Evolutionary conservation across 1,140 invertebrate species (phyloP), one percentile per base, ranked within the genome.

Genomic region (Leptopilina boulardi): DNA sequence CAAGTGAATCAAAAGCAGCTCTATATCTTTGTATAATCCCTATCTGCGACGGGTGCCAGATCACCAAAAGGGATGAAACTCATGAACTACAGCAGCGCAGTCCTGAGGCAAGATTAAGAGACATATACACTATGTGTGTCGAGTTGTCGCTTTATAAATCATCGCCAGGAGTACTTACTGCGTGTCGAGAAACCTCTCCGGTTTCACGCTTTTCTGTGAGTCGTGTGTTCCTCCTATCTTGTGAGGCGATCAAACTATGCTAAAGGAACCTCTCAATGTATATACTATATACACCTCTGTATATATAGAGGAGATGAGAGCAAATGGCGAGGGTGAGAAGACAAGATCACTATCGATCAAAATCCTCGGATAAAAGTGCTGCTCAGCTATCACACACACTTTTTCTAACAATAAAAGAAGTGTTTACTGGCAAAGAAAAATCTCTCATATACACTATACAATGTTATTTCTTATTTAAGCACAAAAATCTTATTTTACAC

Each of bases 181-280:
- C 75, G 75, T 44, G 21, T 51, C n/a, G 72, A 30, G 78, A 79
- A 81, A 79, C 79, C 23, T 82, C 79, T 82, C 80, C 70, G 77
- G 78, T 82, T 84, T 82, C 82, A 79, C 80, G 79, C 80, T 79
- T 30, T 66, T 66, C 21, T 66, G 1, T 51, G 47, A n/a, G 5
- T 38, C 2, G 11, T 15, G 11, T 26, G 21, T 59, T 26, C 13
- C 15, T 30, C 3, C 9, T 59, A 26, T 59, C 54, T 59, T 13
- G 56, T 15, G 56, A 59, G 56, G 56, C 56, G 23, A 66, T 66
- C 56, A n/a, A 66, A 30, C 23, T 66, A 30, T 66, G 56, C 56
- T 66, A 66, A 66, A 66, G 26, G 21, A 66, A 30, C 51, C 9
- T 54, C 9, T 38, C 41, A 41, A n/a, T 47, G 15, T 47, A 47